Evolutionary conservation across 2,113 vertebrate genomes (phyloP), one percentile per base, ranked within the genome.

Genomic region (Nycticebus coucang): DNA sequence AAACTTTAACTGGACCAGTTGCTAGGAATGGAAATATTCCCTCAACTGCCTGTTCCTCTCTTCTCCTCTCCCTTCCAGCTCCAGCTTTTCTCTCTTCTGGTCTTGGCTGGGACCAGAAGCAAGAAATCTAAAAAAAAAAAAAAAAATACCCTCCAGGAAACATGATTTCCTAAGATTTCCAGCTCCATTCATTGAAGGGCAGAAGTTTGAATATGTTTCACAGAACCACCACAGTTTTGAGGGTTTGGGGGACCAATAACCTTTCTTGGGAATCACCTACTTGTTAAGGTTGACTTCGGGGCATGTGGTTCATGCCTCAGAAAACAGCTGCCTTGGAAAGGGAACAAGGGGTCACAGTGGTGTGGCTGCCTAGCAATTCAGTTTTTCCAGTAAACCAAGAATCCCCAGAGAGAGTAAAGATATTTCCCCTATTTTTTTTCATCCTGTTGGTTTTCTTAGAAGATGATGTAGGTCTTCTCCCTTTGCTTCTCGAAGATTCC

Each of bases 351-450:
- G 87, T 62, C 26, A 13, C 15, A 35, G 37, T 45, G 91, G 57
- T 0, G 0, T 11, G 59, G 53, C 57, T 19, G 79, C 87, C 1
- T 8, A 53, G 82, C 59, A 87, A 77, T 35, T 87, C 93, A 80
- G 26, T 37, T 91, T 96, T 94, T 87, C 94, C 89, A 93, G 93
- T 71, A 92, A 97, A 68, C 69, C 62, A 93, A 89, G 83, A 91
- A 35, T 91, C 57, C 91, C 57, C 82, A 86, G 89, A 86, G 88
- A 74, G 41, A 82, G 50, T 30, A 26, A 79, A 84, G 91, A 91
- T 28, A 57, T 74, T 80, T 87, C 19, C 57, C 35, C 12, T 30
- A 13, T 35, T 57, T 72, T 35, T 72, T 57, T 6, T 41, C 53
- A 81, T 24, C 74, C 59, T 59, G 21, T 83, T 87, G 50, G 60